Evolutionary conservation across 2,797 vertebrate genomes (phyloP).

Genomic region (Valencia hispanica): DNA sequence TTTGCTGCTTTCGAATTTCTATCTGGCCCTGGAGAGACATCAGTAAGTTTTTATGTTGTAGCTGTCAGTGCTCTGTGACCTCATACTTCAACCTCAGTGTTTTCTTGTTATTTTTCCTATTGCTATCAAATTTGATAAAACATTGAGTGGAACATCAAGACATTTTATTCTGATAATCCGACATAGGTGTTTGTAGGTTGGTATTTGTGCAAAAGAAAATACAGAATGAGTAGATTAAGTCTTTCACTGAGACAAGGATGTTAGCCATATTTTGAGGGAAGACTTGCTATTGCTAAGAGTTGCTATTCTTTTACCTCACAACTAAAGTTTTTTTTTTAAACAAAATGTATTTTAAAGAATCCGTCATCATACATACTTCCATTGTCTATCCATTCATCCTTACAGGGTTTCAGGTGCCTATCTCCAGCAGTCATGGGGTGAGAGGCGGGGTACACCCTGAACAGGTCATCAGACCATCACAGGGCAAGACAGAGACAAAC

Average conservation of each 20-base stretch:
- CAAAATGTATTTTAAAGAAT: too few species aligned
- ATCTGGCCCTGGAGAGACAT: slow-evolving; percentile 63
- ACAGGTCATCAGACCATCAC: too few species aligned
- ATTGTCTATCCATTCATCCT: too few species aligned
- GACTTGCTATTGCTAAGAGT: too few species aligned
- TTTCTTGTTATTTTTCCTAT: slow-evolving; percentile 51
- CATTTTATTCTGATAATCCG: slow-evolving; percentile 53
- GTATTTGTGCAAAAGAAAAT: slow-evolving; percentile 36
- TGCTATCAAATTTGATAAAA: slow-evolving; percentile 46
- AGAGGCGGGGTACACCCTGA: too few species aligned
- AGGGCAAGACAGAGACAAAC: too few species aligned
- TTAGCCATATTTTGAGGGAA: too few species aligned
- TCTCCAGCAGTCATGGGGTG: too few species aligned
- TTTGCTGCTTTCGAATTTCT: slow-evolving; percentile 43
- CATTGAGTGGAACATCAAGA: slow-evolving; percentile 19
- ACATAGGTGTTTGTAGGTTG: slow-evolving; percentile 50
- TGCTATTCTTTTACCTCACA: too few species aligned
- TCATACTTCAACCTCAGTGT: slow-evolving; percentile 58
- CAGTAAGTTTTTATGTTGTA: slow-evolving; percentile 61
- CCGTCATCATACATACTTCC: too few species aligned
- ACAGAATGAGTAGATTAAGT: slow-evolving; percentile 43
- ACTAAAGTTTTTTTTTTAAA: too few species aligned
- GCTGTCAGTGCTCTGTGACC: slow-evolving; percentile 46
- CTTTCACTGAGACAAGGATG: slow-evolving; percentile 28
- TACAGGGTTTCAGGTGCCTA: too few species aligned